These are phyloP conservation scores for Bhutanitis thaidina DNA, from an alignment of 2,888 invertebrate species.

Conservation along the genomic window DNA sequence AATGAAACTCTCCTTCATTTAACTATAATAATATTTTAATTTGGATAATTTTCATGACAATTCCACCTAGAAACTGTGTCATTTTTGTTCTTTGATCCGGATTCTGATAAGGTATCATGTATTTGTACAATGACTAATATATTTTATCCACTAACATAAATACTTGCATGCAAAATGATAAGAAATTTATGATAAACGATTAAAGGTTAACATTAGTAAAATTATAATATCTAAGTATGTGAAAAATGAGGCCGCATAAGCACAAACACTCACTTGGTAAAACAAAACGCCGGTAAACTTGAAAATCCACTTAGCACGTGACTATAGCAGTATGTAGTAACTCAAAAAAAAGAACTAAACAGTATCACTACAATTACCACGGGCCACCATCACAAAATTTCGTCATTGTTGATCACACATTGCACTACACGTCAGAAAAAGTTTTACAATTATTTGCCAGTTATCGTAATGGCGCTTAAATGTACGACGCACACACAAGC, in stretches of 20 bases:
- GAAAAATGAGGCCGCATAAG: conserved; percentile 17
- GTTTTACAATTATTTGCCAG: conserved; percentile 38
- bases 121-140: background rate
- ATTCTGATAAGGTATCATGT: conserved; percentile 13
- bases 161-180: background rate
- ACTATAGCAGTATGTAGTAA: conserved; percentile 25
- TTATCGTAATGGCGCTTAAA: conserved; percentile 42
- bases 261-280: conserved; percentile 31
- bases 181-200: too few species aligned
- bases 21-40: too few species aligned
- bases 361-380: conserved; percentile 36
- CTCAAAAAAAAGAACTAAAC: conserved; percentile 31
- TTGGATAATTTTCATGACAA: too few species aligned
- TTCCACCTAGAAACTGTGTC: too few species aligned
- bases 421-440: conserved; percentile 44
- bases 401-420: conserved; percentile 45
- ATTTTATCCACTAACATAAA: conserved; percentile 4
- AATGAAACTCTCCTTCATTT: too few species aligned
- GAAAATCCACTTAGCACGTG: conserved; percentile 48
- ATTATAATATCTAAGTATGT: background rate
- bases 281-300: conserved; percentile 44
- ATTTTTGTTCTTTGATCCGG: conserved; percentile 9
- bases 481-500: conserved; percentile 31
- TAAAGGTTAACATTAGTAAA: too few species aligned
- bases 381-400: conserved; percentile 42